phyloP scores from a whole-genome alignment of 2,888 invertebrate species.

The Torymus auratus region DNA sequence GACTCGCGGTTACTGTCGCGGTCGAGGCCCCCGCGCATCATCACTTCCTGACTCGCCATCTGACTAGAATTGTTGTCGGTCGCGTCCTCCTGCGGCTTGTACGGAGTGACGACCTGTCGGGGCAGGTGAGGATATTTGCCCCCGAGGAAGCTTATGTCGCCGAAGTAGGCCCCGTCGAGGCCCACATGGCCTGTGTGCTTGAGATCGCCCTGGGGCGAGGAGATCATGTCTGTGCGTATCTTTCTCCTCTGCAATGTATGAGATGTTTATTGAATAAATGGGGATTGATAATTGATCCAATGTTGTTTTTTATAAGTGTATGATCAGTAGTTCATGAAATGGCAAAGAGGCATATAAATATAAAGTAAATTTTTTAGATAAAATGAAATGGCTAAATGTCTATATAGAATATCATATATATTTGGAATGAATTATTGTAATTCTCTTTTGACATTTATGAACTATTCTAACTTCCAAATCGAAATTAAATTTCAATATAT shows the following conservation, averaged over 20 bases:
- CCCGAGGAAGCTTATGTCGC: conserved; percentile 89
- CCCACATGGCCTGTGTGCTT: conserved; percentile 98
- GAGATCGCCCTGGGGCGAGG: conserved; percentile 96
- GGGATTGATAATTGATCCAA: too few relatives aligned
- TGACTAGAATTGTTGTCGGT: conserved; percentile 74
- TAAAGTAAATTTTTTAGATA: too few relatives aligned
- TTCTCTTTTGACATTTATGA: too few relatives aligned
- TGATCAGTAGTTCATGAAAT: too few relatives aligned
- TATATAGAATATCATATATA: too few relatives aligned
- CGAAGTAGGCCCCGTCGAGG: conserved; percentile 97
- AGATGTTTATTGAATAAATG: background rate
- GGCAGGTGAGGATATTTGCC: conserved; percentile 89
- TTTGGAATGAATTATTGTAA: too few relatives aligned
- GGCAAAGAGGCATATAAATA: too few relatives aligned
- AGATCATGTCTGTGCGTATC: conserved; percentile 94
- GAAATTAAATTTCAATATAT: too few relatives aligned
- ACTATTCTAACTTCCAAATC: too few relatives aligned
- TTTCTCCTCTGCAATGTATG: conserved; percentile 77
- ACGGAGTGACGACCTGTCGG: conserved; percentile 91
- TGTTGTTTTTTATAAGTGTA: too few relatives aligned
- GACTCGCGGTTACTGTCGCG: conserved; percentile 64
- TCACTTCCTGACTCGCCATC: conserved; percentile 40
- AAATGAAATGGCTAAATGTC: too few relatives aligned
- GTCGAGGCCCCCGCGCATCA: conserved; percentile 53
- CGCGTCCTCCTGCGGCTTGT: conserved; percentile 89